A percentile compares a stretch with the other conserved stretches of the same genome.
Evolutionary conservation across 2,113 vertebrate species (phyloP).

Genomic region (Pteruthius melanotis): DNA sequence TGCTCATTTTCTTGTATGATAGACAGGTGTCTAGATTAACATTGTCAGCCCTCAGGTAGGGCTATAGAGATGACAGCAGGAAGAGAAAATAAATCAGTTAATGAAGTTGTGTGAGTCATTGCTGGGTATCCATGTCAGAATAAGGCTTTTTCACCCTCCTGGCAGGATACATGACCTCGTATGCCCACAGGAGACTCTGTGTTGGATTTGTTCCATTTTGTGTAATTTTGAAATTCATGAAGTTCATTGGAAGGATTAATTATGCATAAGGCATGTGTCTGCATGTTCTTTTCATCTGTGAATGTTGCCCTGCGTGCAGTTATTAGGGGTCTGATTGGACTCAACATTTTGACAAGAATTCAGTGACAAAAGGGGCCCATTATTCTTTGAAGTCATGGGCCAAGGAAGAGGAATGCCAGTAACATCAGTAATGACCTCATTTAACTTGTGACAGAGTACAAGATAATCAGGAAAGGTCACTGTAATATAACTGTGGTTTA

Average conservation of each 20-base stretch:
- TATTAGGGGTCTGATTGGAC: constrained; percentile 57
- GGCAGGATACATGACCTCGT: constrained; percentile 23
- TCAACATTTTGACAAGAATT: constrained; percentile 58
- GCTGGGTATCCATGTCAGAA: neutral
- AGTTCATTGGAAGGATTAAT: constrained; percentile 58
- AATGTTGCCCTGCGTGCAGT: constrained; percentile 21
- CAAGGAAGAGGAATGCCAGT: constrained; percentile 46
- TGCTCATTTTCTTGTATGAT: neutral
- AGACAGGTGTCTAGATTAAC: neutral
- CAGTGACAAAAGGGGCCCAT: constrained; percentile 56
- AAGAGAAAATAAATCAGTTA: neutral
- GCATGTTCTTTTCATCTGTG: constrained; percentile 59
- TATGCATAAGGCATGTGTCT: constrained; percentile 58
- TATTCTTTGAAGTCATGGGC: constrained; percentile 55
- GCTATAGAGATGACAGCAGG: neutral
- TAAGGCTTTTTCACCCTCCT: neutral
- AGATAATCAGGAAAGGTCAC: constrained; percentile 52
- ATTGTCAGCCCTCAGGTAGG: neutral
- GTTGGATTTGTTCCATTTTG: constrained; percentile 57
- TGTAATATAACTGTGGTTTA: neutral
- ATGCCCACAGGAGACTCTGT: constrained; percentile 17
- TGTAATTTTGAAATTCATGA: constrained; percentile 61
- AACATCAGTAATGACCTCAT: constrained; percentile 64
- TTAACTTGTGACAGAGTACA: constrained; percentile 54
- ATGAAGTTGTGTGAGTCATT: constrained; percentile 5